Evolutionary conservation across 2,113 vertebrate species (phyloP), one percentile per base, ranked within the genome.

Genomic region (Amia ocellicauda): DNA sequence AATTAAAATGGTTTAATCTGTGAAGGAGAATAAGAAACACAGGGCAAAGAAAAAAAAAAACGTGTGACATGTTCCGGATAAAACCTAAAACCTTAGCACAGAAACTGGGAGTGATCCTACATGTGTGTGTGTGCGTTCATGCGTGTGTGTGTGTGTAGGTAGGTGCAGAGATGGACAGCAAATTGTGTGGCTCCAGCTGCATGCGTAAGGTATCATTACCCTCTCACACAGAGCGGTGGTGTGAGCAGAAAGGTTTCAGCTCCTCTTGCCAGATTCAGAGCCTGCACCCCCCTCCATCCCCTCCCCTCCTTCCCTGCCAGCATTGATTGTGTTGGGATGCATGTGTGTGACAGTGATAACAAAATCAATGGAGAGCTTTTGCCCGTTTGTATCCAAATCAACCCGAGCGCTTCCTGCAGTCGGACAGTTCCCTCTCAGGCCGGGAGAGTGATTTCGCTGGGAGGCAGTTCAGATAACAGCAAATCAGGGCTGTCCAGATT

Each of bases 1-100:
- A 64, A 64, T 64, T 64, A 64, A 64, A 43, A 40, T 55, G 52
- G 52, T 26, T 64, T 56, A 56, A 56, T 64, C 36, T 45, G 23
- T 23, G 36, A 56, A 45, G n/a, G n/a, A 41, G 53, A 56, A 56
- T 36, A 36, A 36, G 23, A 43, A 41, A 64, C 52, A 16, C n/a
- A 36, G 1, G 11, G 31, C 31, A 36, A 5, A 36, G 31, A 5
- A 58, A 29, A 28, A 55, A 55, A 55, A 17, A 56, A 42, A 31
- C 22, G 20, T 16, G 16, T 26, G 28, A 63, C 62, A 28, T 17
- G 28, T 64, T 56, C 43, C 16, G 62, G 24, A 40, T 10, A 19
- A 14, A 51, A 16, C 43, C 24, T 62, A 8, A 27, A 20, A 28
- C 51, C 5, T 2, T 4, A 7, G 31, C 31, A 10, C 31, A 50